Evolutionary conservation across 2,888 invertebrate genomes (phyloP).

Genomic region (Hetaerina titia): DNA sequence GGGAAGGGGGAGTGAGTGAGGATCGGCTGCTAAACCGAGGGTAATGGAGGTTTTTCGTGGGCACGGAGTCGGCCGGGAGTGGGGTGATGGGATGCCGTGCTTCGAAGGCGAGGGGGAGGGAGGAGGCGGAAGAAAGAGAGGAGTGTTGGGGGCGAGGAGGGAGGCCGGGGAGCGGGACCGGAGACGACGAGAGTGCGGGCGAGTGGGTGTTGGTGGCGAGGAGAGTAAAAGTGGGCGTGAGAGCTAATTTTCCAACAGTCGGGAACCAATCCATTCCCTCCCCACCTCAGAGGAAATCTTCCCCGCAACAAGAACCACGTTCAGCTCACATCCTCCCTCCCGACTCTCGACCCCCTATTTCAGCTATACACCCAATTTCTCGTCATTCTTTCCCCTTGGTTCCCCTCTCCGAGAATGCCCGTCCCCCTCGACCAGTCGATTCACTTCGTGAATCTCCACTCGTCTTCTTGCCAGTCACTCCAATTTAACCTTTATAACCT

Average conservation of each 20-base stretch:
- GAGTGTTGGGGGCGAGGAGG: not conserved
- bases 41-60: not conserved
- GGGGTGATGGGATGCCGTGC: not conserved
- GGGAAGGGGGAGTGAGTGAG: not conserved
- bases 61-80: not conserved
- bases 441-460: too few relatives aligned
- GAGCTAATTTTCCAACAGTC: conserved; percentile 60
- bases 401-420: not conserved
- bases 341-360: not conserved
- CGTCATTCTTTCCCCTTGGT: not conserved
- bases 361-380: not conserved
- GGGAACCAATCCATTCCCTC: conserved; percentile 50
- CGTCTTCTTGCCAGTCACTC: too few relatives aligned
- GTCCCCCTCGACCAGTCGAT: not conserved
- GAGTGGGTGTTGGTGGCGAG: not conserved
- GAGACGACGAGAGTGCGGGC: not conserved
- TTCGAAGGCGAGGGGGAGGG: not conserved
- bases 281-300: not conserved
- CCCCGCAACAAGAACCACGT: not conserved
- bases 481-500: not conserved
- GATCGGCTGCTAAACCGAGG: conserved; percentile 32
- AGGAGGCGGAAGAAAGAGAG: not conserved
- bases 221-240: conserved; percentile 37
- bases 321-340: not conserved
- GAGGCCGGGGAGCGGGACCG: not conserved